These are phyloP conservation scores for Macrosoma leucophasiata DNA, from an alignment of 2,888 invertebrate species.

Conservation along the genomic window DNA sequence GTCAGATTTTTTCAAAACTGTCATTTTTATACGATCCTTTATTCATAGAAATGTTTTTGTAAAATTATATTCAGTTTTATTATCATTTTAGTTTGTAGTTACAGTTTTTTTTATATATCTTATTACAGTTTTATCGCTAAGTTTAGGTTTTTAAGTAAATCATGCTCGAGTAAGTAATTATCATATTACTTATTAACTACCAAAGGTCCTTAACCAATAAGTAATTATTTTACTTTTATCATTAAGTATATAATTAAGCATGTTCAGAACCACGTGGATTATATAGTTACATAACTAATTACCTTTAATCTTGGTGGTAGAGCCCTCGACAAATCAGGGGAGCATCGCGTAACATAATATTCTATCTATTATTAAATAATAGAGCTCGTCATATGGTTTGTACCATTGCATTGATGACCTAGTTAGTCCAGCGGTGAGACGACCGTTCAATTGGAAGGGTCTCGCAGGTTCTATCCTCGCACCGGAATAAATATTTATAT, in stretches of 20 bases:
- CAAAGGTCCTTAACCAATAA: background rate
- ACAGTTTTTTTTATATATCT: constrained; percentile 37
- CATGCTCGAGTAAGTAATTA: constrained; percentile 62
- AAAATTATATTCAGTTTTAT: constrained; percentile 60
- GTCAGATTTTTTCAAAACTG: no score
- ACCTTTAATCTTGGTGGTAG: no score
- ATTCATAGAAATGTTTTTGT: constrained; percentile 60
- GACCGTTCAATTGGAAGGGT: no score
- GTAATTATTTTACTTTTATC: background rate
- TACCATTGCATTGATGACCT: no score
- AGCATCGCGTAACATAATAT: no score
- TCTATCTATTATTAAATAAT: no score
- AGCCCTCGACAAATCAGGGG: no score
- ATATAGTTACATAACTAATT: background rate
- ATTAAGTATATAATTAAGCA: background rate
- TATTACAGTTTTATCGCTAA: constrained; percentile 40
- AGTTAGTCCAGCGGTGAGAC: no score
- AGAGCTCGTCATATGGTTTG: no score
- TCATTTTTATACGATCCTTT: constrained; percentile 47
- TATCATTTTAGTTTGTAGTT: constrained; percentile 55
- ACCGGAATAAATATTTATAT: no score
- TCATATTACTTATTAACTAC: background rate
- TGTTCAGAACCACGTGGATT: background rate
- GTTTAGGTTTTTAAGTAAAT: constrained; percentile 42
- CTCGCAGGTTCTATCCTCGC: no score